Percentiles rank a stretch among this genome's conserved stretches.
Conservation (phyloP, 2,797 vertebrate species). For the Rhabdophis nuchalis region DNA sequence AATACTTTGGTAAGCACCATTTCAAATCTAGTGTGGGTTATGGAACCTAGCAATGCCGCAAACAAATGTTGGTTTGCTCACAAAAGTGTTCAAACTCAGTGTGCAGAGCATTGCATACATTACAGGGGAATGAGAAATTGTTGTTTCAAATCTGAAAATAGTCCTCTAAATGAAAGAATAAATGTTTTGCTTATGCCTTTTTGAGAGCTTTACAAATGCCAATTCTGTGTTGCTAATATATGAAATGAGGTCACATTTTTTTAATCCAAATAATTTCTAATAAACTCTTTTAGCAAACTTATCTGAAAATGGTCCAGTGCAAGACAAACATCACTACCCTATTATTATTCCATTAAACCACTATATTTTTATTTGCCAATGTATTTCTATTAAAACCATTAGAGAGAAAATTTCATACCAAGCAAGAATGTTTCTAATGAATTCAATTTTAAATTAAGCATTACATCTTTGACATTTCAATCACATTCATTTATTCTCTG, state of each 20-base stretch:
- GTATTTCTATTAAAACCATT: background rate
- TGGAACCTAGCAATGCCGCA: background rate
- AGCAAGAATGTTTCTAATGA: background rate
- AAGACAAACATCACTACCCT: background rate
- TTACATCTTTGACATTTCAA: background rate
- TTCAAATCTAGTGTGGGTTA: background rate
- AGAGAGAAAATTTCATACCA: background rate
- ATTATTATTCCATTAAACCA: background rate
- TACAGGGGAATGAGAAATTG: background rate
- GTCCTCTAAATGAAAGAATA: background rate
- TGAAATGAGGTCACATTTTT: constrained; percentile 9
- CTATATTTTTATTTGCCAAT: background rate
- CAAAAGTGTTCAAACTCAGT: background rate
- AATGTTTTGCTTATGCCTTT: background rate
- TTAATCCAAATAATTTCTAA: background rate
- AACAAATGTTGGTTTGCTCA: background rate
- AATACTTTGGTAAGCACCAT: background rate
- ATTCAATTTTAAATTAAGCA: background rate
- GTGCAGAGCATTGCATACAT: background rate
- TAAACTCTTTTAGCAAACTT: background rate
- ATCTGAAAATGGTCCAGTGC: background rate
- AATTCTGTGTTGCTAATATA: background rate
- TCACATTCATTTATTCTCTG: background rate
- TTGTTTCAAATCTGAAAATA: background rate
- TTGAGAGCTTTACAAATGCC: background rate